A percentile compares a stretch with the other conserved stretches of the same genome.
Evolutionary conservation across 2,888 invertebrate genomes (phyloP).

Genomic region (Drosophila histrio): DNA sequence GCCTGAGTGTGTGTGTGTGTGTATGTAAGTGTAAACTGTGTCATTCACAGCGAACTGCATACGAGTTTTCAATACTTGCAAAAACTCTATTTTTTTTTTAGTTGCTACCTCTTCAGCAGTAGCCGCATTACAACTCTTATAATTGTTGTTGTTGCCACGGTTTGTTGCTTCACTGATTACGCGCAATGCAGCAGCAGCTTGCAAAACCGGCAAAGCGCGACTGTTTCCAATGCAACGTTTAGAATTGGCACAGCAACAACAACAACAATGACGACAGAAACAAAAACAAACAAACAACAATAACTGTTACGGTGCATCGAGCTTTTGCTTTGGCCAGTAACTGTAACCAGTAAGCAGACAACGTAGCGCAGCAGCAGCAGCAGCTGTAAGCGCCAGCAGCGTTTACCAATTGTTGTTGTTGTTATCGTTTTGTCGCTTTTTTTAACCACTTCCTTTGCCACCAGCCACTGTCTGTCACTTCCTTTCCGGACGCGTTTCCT

Average conservation of each 20-base stretch:
- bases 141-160: conserved; percentile 65
- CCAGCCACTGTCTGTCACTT: conserved; percentile 48
- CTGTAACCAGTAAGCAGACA: conserved; percentile 54
- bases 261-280: conserved; percentile 28
- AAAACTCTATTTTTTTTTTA: conserved; percentile 10
- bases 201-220: conserved; percentile 80
- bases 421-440: conserved; percentile 45
- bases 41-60: conserved; percentile 74
- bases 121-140: conserved; percentile 44
- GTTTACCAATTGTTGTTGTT: conserved; percentile 30
- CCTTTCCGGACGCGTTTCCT: conserved; percentile 70
- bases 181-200: conserved; percentile 72
- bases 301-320: conserved; percentile 68
- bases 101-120: conserved; percentile 56
- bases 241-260: conserved; percentile 77
- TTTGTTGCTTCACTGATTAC: conserved; percentile 81
- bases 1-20: conserved; percentile 23
- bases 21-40: conserved; percentile 68
- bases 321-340: conserved; percentile 58
- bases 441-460: conserved; percentile 72
- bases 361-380: conserved; percentile 6
- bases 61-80: conserved; percentile 62
- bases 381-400: conserved; percentile 30
- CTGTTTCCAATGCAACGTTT: conserved; percentile 79
- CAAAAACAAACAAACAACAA: conserved; percentile 42